Percentiles rank a stretch among this genome's conserved stretches.
Conservation (phyloP, 2,113 vertebrate genomes). For the Cynopterus brachyotis region DNA sequence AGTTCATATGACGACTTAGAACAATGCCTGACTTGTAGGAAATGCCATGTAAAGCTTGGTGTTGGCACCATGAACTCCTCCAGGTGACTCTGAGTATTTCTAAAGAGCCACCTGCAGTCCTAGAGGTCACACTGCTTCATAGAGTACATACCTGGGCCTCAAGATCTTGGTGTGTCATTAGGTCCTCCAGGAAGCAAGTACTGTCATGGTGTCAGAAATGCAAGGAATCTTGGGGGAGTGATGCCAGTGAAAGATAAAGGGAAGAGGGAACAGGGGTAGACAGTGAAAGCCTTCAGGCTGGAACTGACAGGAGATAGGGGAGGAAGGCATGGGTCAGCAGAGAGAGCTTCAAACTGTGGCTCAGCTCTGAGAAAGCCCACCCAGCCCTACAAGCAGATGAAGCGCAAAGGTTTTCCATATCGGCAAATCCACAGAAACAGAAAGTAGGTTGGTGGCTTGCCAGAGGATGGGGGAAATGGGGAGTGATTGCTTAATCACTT, state of each 20-base stretch:
- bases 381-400: accelerated
- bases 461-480: not conserved
- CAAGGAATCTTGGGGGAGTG: not conserved
- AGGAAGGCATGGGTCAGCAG: too few relatives aligned
- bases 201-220: accelerated
- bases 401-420: not conserved
- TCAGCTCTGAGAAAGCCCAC: not conserved
- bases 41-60: not conserved
- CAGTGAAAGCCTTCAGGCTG: not conserved
- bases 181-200: not conserved
- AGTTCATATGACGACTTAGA: not conserved
- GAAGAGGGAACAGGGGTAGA: not conserved
- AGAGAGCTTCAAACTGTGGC: not conserved
- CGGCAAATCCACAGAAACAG: not conserved
- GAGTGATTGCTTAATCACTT: not conserved
- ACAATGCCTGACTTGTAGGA: not conserved
- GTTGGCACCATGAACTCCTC: accelerated
- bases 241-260: not conserved
- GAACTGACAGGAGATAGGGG: not conserved
- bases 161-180: not conserved
- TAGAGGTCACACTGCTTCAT: not conserved
- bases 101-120: not conserved
- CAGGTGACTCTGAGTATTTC: too few relatives aligned
- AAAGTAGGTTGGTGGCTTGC: not conserved
- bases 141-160: too few relatives aligned